phyloP scores from a whole-genome alignment of 2,888 invertebrate species.

The Pollenia amentaria region DNA sequence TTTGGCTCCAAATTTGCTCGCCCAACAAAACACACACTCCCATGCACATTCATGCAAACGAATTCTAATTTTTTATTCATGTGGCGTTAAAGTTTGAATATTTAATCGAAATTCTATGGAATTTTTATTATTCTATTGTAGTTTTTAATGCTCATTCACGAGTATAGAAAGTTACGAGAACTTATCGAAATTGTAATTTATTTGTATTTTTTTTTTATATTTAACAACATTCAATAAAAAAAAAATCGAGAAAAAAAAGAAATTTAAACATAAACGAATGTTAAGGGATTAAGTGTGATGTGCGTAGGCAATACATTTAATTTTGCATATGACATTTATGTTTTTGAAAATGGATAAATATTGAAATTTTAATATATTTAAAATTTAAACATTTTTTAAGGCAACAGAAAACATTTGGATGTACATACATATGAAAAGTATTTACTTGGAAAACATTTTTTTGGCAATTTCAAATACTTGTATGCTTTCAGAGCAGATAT shows the following conservation, averaged over 20 bases:
- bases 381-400: too few species aligned
- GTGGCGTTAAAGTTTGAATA: neutral
- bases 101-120: slow-evolving; percentile 1
- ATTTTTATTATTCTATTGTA: neutral
- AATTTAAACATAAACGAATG: neutral
- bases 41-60: neutral
- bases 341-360: neutral
- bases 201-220: neutral
- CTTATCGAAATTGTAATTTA: neutral
- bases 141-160: neutral
- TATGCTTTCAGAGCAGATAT: too few species aligned
- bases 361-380: too few species aligned
- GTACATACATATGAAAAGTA: too few species aligned
- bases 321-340: neutral
- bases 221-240: neutral
- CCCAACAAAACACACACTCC: neutral
- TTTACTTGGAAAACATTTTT: too few species aligned
- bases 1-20: slow-evolving; percentile 46
- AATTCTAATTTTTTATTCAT: neutral
- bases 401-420: too few species aligned
- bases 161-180: neutral
- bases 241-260: neutral
- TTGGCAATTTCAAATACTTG: too few species aligned
- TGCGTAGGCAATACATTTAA: neutral
- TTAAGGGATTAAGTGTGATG: neutral